Percentiles rank a stretch among this genome's conserved stretches.
Conservation (phyloP, 2,888 invertebrate species). For the Drosophila recens region DNA sequence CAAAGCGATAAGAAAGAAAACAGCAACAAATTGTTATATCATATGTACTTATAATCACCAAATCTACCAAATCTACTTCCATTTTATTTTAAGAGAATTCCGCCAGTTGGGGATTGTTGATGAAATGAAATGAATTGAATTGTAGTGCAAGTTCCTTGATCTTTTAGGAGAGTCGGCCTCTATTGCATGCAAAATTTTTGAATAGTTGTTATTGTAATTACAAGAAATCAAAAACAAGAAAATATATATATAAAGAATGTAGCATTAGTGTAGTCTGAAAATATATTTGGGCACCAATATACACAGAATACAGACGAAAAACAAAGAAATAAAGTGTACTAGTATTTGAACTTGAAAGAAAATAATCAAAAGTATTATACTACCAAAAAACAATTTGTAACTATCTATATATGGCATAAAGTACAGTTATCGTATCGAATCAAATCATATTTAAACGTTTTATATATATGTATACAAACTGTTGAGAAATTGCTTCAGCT, state of each 20-base stretch:
- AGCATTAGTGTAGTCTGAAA: slow-evolving; percentile 70
- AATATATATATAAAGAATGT: slow-evolving; percentile 2
- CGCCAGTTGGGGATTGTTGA: slow-evolving; percentile 11
- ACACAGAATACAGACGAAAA: slow-evolving; percentile 51
- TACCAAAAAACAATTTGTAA: slow-evolving; percentile 55
- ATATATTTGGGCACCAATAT: slow-evolving; percentile 80
- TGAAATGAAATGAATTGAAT: slow-evolving; percentile 21
- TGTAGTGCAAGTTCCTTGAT: slow-evolving; percentile 72
- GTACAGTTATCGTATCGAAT: slow-evolving; percentile 49
- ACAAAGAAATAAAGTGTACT: neutral
- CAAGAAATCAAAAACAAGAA: neutral
- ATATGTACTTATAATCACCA: slow-evolving; percentile 21
- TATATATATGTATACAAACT: slow-evolving; percentile 71
- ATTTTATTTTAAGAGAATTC: slow-evolving; percentile 19
- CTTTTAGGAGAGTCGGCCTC: slow-evolving; percentile 36
- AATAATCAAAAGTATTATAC: slow-evolving; percentile 56
- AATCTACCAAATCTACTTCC: slow-evolving; percentile 14
- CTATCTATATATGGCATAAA: slow-evolving; percentile 58
- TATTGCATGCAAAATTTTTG: slow-evolving; percentile 37
- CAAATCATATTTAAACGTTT: slow-evolving; percentile 62
- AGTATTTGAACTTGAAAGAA: slow-evolving; percentile 15
- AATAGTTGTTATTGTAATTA: slow-evolving; percentile 68
- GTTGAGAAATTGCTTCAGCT: slow-evolving; percentile 64
- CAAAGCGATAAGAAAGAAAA: slow-evolving; percentile 46
- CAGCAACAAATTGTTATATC: slow-evolving; percentile 43